phyloP scores from a whole-genome alignment of 2,888 invertebrate genomes.

The Blera fallax region DNA sequence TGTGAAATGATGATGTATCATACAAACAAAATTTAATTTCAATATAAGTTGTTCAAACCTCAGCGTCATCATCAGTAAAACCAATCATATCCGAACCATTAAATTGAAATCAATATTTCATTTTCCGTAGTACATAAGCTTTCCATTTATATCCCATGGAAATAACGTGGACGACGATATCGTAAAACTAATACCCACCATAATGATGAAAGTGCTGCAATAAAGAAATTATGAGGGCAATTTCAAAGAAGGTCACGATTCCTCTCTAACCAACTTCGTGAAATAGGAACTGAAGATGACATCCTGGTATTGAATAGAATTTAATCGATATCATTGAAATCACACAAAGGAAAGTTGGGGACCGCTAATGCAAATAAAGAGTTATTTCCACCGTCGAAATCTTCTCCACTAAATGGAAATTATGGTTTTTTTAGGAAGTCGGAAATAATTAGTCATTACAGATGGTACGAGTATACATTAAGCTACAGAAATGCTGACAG shows the following conservation, averaged over 20 bases:
- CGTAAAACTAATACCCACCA: slow-evolving; percentile 39
- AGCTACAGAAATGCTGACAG: neutral
- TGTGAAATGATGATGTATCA: neutral
- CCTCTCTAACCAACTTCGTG: slow-evolving; percentile 28
- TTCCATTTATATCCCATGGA: slow-evolving; percentile 6
- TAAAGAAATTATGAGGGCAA: slow-evolving; percentile 45
- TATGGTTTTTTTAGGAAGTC: neutral
- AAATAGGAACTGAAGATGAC: slow-evolving; percentile 34
- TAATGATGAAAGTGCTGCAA: slow-evolving; percentile 29
- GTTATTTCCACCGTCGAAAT: neutral
- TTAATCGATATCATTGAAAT: slow-evolving; percentile 1
- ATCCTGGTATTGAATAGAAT: neutral
- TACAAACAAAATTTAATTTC: neutral
- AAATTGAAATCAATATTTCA: slow-evolving; percentile 51
- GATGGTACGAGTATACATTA: too few relatives aligned
- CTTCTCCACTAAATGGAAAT: neutral
- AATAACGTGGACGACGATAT: slow-evolving; percentile 11
- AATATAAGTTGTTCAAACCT: slow-evolving; percentile 3
- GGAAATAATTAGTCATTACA: neutral
- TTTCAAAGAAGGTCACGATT: slow-evolving; percentile 46
- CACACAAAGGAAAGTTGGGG: neutral
- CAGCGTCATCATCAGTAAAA: neutral
- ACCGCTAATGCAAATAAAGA: neutral
- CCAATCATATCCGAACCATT: slow-evolving; percentile 36
- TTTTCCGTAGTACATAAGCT: slow-evolving; percentile 27